phyloP scores from a whole-genome alignment of 2,888 invertebrate genomes.

The Rhamnusium bicolor region DNA sequence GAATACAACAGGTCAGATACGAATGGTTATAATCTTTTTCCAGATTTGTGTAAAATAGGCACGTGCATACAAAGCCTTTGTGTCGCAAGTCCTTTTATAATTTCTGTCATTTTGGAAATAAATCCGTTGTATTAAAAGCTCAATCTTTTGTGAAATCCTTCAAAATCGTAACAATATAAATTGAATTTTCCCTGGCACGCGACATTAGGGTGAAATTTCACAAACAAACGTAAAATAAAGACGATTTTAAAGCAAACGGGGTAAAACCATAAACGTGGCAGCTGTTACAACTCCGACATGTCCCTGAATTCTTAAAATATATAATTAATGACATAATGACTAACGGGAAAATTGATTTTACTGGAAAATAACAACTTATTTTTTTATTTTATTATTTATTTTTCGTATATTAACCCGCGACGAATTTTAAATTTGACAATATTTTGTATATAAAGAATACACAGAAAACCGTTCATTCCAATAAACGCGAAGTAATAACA shows the following conservation, averaged over 20 bases:
- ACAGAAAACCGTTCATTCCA: too few species aligned
- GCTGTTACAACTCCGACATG: constrained; percentile 38
- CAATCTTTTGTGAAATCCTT: constrained; percentile 60
- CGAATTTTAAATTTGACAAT: too few species aligned
- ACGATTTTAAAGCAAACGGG: constrained; percentile 61
- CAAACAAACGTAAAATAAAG: constrained; percentile 62
- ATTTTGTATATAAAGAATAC: too few species aligned
- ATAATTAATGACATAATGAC: too few species aligned
- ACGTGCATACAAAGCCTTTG: constrained; percentile 53
- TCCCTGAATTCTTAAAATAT: too few species aligned
- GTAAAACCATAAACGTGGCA: constrained; percentile 60
- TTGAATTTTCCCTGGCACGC: constrained; percentile 53
- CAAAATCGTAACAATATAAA: constrained; percentile 60
- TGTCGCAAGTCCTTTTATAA: constrained; percentile 56
- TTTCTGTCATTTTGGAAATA: constrained; percentile 49
- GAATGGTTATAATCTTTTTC: constrained; percentile 51
- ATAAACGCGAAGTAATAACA: too few species aligned
- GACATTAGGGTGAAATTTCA: constrained; percentile 57
- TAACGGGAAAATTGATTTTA: too few species aligned
- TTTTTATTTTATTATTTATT: too few species aligned
- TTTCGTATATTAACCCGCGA: too few species aligned
- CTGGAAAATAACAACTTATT: too few species aligned
- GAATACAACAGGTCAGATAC: constrained; percentile 56
- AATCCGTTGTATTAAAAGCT: constrained; percentile 55
- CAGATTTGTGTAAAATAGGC: constrained; percentile 62